These are phyloP conservation scores for Luffia ferchaultella DNA, from an alignment of 2,888 invertebrate genomes.

Conservation along the genomic window DNA sequence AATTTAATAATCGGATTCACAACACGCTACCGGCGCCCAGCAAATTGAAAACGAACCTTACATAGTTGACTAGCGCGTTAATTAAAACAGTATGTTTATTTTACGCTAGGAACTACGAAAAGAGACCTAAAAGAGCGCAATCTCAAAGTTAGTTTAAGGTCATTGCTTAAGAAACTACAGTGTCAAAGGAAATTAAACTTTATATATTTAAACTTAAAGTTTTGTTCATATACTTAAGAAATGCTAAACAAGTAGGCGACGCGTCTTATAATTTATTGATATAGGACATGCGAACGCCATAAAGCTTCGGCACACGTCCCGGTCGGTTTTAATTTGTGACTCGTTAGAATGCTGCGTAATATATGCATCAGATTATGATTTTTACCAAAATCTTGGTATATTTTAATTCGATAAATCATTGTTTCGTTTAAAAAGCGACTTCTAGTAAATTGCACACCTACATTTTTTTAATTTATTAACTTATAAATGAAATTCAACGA, in stretches of 20 bases:
- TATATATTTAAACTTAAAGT: no score
- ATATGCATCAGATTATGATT: no score
- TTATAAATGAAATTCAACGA: no score
- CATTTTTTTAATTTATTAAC: no score
- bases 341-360: not conserved
- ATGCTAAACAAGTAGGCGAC: not conserved
- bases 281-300: slow-evolving; percentile 66
- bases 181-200: no score
- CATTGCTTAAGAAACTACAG: no score
- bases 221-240: no score
- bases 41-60: not conserved
- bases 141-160: slow-evolving; percentile 20
- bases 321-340: not conserved
- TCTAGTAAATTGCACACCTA: no score
- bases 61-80: not conserved
- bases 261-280: slow-evolving; percentile 58
- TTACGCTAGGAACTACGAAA: not conserved
- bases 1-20: not conserved
- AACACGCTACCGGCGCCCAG: not conserved
- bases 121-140: not conserved
- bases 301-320: slow-evolving; percentile 32
- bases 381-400: no score
- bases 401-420: no score
- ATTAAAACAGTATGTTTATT: slow-evolving; percentile 23
- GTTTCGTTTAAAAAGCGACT: no score